These are phyloP conservation scores for Equus quagga DNA, from an alignment of 2,113 vertebrate species.

Conservation along the genomic window DNA sequence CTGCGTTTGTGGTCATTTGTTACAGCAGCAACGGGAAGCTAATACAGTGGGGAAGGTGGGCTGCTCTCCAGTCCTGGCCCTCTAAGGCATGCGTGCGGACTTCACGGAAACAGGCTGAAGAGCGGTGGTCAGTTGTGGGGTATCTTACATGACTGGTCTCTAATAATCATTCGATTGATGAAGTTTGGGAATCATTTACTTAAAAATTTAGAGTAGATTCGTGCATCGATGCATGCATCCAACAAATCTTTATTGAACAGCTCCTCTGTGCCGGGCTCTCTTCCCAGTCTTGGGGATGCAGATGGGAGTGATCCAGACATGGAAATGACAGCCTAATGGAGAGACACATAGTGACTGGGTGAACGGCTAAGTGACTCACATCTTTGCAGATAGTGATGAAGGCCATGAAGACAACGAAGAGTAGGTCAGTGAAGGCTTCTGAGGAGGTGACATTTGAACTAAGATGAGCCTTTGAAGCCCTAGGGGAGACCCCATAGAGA, in stretches of 20 bases:
- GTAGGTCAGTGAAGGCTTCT: not conserved
- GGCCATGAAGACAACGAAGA: not conserved
- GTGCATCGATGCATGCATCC: not conserved
- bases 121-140: not conserved
- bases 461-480: not conserved
- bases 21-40: not conserved
- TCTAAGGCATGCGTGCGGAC: rapidly evolving
- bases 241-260: not conserved
- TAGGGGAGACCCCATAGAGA: not conserved
- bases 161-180: not conserved
- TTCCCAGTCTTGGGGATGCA: not conserved
- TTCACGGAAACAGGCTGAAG: not conserved
- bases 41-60: not conserved
- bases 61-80: not conserved
- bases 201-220: not conserved
- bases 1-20: too few relatives aligned
- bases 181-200: not conserved
- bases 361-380: not conserved
- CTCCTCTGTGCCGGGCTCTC: not conserved
- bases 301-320: not conserved
- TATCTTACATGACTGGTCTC: not conserved
- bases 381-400: not conserved
- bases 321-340: not conserved
- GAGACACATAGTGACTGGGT: not conserved
- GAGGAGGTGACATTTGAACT: not conserved